A percentile compares a stretch with the other conserved stretches of the same genome.
phyloP scores from a whole-genome alignment of 2,888 invertebrate species.

The Drosophila suboccidentalis region DNA sequence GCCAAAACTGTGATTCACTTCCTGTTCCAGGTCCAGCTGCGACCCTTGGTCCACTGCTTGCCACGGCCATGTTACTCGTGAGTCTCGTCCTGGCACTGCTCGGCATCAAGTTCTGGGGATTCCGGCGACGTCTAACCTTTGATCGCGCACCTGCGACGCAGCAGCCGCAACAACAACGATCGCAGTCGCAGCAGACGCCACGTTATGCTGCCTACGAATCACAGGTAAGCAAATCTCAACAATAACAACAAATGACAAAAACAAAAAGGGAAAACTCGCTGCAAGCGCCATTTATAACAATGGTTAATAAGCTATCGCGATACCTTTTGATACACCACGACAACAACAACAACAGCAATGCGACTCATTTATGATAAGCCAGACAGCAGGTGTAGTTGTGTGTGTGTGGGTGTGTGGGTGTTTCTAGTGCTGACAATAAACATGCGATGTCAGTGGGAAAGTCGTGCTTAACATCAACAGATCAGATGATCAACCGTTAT shows the following conservation, averaged over 20 bases:
- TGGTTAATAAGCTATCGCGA: conserved; percentile 58
- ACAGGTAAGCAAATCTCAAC: conserved; percentile 57
- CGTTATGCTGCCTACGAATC: conserved; percentile 71
- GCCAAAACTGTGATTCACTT: not conserved
- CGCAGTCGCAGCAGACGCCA: conserved; percentile 52
- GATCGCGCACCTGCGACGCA: conserved; percentile 48
- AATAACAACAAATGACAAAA: conserved; percentile 9
- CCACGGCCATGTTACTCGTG: conserved; percentile 60
- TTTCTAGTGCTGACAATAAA: conserved; percentile 20
- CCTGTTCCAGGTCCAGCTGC: conserved; percentile 42
- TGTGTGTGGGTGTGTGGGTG: conserved; percentile 11
- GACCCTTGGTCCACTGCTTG: conserved; percentile 48
- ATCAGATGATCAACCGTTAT: not conserved
- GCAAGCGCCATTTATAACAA: conserved; percentile 65
- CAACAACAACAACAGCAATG: conserved; percentile 21
- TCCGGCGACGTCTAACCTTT: conserved; percentile 85
- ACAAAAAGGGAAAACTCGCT: conserved; percentile 31
- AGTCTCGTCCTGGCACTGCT: conserved; percentile 82
- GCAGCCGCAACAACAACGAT: conserved; percentile 28
- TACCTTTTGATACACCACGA: conserved; percentile 35
- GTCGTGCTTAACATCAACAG: conserved; percentile 19
- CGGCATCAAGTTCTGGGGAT: conserved; percentile 86
- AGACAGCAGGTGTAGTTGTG: conserved; percentile 20
- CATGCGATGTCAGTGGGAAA: conserved; percentile 24
- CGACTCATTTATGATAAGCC: conserved; percentile 58